Conservation (phyloP, 2,113 vertebrate species). For the Phoxinus phoxinus region DNA sequence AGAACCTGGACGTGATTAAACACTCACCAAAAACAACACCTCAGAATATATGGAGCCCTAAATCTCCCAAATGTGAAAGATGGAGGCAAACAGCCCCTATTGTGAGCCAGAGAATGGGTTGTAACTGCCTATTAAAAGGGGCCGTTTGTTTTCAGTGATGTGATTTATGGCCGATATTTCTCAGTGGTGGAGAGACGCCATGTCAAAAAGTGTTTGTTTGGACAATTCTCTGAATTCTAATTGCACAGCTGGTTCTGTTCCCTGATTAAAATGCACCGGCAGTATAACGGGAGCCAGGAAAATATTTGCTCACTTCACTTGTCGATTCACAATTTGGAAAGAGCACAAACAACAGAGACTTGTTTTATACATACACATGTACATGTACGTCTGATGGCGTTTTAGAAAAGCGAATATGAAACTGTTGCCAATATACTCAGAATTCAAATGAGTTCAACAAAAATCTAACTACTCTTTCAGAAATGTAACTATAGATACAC, state of each 20-base stretch:
- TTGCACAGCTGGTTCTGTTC: constrained; percentile 7
- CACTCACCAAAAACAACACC: constrained; percentile 35
- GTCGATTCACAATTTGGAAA: background rate
- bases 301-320: background rate
- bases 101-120: constrained; percentile 37
- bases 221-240: constrained; percentile 13
- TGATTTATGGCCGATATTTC: constrained; percentile 34
- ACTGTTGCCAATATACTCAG: background rate
- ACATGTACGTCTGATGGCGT: background rate
- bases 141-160: constrained; percentile 11
- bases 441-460: background rate
- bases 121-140: constrained; percentile 9
- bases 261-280: constrained; percentile 8
- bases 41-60: background rate
- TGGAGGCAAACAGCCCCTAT: background rate
- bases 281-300: background rate
- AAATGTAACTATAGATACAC: background rate
- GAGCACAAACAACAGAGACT: background rate
- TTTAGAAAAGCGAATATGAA: background rate
- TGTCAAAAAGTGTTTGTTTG: constrained; percentile 30
- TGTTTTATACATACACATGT: background rate
- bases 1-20: background rate
- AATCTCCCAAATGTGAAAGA: background rate
- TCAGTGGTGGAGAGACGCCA: background rate
- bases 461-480: background rate